Percentiles rank a stretch among this genome's conserved stretches.
phyloP scores from a whole-genome alignment of 2,888 invertebrate genomes.

The Schizaphis graminum region DNA sequence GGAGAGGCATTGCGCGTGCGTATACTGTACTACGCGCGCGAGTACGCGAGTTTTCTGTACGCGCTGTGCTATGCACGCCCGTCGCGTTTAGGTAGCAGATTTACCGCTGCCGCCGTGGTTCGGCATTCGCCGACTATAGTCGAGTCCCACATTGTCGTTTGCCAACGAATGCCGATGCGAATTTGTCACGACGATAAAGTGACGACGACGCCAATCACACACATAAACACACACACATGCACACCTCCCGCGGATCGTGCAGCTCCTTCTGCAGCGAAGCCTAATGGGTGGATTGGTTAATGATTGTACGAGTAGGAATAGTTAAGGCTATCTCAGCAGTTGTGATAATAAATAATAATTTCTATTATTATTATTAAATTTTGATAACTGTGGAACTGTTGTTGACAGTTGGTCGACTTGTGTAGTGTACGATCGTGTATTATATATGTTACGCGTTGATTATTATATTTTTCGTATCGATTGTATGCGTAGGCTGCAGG shows the following conservation, averaged over 20 bases:
- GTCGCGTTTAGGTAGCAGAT: slow-evolving; percentile 54
- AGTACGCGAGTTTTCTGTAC: neutral
- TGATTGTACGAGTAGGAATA: neutral
- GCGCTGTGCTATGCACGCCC: slow-evolving; percentile 15
- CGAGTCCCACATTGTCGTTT: slow-evolving; percentile 62
- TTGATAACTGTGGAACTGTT: neutral
- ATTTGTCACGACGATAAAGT: slow-evolving; percentile 58
- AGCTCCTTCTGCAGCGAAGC: neutral
- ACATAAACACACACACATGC: neutral
- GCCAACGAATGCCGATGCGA: slow-evolving; percentile 64
- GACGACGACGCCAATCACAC: slow-evolving; percentile 53
- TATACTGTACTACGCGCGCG: neutral
- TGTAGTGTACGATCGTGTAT: neutral
- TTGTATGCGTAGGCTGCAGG: neutral
- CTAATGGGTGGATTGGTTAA: neutral
- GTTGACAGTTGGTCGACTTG: neutral
- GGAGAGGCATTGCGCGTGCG: slow-evolving; percentile 6
- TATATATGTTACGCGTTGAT: neutral
- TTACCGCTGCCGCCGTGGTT: slow-evolving; percentile 21
- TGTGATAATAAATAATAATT: neutral
- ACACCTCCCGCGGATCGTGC: neutral
- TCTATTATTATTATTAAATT: neutral
- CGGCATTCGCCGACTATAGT: slow-evolving; percentile 35
- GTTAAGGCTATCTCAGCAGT: neutral
- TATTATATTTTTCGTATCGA: neutral